A percentile compares a stretch with the other conserved stretches of the same genome.
These are phyloP conservation scores for Meloe dianella DNA, from an alignment of 2,888 invertebrate species.

Conservation along the genomic window DNA sequence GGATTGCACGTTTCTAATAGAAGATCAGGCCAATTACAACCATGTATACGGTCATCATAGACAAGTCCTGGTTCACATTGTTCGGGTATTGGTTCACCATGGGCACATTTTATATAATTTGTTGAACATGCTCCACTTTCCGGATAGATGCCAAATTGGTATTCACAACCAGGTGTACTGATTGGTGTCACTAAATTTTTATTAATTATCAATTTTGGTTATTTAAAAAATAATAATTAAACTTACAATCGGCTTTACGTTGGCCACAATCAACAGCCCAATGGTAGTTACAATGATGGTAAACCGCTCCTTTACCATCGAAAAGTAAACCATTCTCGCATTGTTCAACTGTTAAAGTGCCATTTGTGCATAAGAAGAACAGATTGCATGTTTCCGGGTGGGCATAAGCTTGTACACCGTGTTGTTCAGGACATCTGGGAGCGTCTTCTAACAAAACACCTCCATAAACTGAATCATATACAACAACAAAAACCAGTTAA, in stretches of 20 bases:
- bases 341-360: constrained; percentile 85
- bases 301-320: constrained; percentile 86
- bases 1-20: constrained; percentile 86
- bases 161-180: constrained; percentile 83
- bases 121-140: constrained; percentile 82
- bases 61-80: constrained; percentile 87
- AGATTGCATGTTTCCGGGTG: constrained; percentile 88
- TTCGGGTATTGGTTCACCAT: constrained; percentile 79
- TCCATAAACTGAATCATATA: constrained; percentile 63
- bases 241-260: constrained; percentile 81
- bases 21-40: constrained; percentile 94
- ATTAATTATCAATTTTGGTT: background rate
- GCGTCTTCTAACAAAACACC: constrained; percentile 68
- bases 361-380: constrained; percentile 91
- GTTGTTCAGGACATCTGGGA: constrained; percentile 80
- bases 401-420: constrained; percentile 83
- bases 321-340: constrained; percentile 92
- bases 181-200: constrained; percentile 73
- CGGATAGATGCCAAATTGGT: constrained; percentile 87
- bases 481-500: background rate
- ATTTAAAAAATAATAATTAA: constrained; percentile 19
- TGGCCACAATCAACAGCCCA: constrained; percentile 90
- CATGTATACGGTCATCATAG: constrained; percentile 86
- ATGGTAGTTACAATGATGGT: constrained; percentile 93
- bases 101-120: constrained; percentile 84